A percentile compares a stretch with the other conserved stretches of the same genome.
Evolutionary conservation across 2,113 vertebrate species (phyloP).

Genomic region (Pachycephala philippinensis): DNA sequence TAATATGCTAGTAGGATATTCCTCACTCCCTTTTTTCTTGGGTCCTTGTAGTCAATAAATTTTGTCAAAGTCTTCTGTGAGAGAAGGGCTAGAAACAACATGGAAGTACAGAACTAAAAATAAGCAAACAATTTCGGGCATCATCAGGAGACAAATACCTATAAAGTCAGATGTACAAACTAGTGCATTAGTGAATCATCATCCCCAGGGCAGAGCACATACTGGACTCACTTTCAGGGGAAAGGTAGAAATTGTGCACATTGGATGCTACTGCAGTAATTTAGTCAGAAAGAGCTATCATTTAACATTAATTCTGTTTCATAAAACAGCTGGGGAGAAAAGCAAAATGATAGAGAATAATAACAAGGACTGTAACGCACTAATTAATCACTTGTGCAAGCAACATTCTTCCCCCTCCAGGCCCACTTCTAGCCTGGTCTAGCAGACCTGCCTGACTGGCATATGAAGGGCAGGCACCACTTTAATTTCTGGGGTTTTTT

Average conservation of each 20-base stretch:
- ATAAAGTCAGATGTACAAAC: background rate
- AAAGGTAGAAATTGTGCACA: background rate
- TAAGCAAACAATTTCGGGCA: background rate
- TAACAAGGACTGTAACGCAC: fast-evolving
- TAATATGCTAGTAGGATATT: background rate
- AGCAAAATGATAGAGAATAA: background rate
- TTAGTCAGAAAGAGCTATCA: background rate
- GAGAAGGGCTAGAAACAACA: background rate
- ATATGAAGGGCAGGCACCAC: background rate
- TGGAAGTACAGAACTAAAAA: background rate
- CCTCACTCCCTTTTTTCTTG: background rate
- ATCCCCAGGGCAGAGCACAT: background rate
- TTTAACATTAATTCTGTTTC: background rate
- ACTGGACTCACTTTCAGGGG: background rate
- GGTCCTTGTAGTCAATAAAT: background rate
- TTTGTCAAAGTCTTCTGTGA: background rate
- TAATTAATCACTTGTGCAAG: background rate
- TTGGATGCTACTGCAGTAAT: background rate
- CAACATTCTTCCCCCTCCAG: background rate
- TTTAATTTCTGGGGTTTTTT: background rate
- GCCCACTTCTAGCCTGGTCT: background rate
- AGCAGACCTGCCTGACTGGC: background rate
- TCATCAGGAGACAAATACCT: background rate
- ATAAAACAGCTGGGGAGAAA: background rate
- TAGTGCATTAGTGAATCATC: background rate